A percentile compares a stretch with the other conserved stretches of the same genome.
These are phyloP conservation scores for Rhea pennata DNA, from an alignment of 2,113 vertebrate genomes.

Conservation along the genomic window DNA sequence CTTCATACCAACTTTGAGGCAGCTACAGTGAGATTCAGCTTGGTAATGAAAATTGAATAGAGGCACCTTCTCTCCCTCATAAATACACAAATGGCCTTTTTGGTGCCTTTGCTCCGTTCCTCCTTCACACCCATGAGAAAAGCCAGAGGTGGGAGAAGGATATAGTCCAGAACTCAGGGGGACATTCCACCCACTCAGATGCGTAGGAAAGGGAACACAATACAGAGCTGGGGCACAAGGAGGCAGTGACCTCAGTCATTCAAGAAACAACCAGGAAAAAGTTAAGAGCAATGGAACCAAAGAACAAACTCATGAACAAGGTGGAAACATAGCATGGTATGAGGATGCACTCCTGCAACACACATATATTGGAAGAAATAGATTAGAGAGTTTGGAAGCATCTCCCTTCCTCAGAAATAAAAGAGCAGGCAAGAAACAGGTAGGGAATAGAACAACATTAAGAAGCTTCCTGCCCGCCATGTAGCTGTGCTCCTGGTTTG, in stretches of 20 bases:
- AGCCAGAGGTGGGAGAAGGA: not conserved
- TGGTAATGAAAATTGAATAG: not conserved
- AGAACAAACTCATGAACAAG: not conserved
- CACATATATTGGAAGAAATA: rapidly evolving
- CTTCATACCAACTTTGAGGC: not conserved
- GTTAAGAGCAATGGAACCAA: not conserved
- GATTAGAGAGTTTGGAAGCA: not conserved
- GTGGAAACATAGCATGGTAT: not conserved
- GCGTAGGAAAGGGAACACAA: not conserved
- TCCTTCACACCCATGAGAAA: not conserved
- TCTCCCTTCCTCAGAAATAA: not conserved
- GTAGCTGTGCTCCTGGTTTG: not conserved
- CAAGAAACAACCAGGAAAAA: not conserved
- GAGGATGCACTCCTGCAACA: not conserved
- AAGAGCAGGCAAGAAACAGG: not conserved
- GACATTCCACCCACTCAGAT: not conserved
- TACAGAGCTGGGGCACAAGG: not conserved
- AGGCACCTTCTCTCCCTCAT: not conserved
- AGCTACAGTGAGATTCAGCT: not conserved
- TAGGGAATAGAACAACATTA: not conserved
- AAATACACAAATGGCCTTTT: not conserved
- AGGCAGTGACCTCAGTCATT: not conserved
- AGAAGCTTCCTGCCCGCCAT: not conserved
- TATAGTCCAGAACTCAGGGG: not conserved
- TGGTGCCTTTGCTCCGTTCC: not conserved